Percentiles rank a stretch among this genome's conserved stretches.
Evolutionary conservation across 2,797 vertebrate species (phyloP).

Genomic region (Gallirallus australis): DNA sequence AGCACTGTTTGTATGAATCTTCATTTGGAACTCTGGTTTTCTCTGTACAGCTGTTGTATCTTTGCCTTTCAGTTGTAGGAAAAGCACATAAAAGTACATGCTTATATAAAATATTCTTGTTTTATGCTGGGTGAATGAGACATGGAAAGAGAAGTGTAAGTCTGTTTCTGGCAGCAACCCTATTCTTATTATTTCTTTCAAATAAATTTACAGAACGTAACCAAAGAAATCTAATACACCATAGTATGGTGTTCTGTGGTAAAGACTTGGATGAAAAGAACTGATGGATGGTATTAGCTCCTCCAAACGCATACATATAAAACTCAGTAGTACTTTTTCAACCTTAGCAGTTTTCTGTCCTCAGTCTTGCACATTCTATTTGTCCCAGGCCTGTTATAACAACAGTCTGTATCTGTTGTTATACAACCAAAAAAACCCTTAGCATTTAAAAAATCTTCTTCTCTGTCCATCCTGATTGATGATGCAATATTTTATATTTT

Average conservation of each 20-base stretch:
- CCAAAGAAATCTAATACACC: not conserved
- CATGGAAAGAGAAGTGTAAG: not conserved
- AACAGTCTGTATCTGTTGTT: not conserved
- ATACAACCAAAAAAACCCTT: not conserved
- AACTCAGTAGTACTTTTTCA: not conserved
- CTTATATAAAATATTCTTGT: not conserved
- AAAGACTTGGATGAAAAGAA: not conserved
- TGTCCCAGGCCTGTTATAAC: not conserved
- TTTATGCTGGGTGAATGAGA: not conserved
- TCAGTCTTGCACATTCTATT: not conserved
- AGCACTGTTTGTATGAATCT: not conserved
- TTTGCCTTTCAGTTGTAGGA: not conserved
- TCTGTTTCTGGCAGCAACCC: not conserved
- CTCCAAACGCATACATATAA: not conserved
- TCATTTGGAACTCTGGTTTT: not conserved
- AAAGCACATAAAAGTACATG: not conserved
- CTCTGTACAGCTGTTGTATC: not conserved
- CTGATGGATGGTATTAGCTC: not conserved
- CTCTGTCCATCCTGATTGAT: not conserved
- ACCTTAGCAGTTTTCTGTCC: not conserved
- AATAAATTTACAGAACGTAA: not conserved
- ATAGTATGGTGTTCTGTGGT: rapidly evolving
- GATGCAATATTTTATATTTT: not conserved
- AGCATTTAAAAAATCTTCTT: not conserved
- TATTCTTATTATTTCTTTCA: not conserved